Conservation (phyloP, 1,140 invertebrate genomes). For the Drosophila aff. region DNA sequence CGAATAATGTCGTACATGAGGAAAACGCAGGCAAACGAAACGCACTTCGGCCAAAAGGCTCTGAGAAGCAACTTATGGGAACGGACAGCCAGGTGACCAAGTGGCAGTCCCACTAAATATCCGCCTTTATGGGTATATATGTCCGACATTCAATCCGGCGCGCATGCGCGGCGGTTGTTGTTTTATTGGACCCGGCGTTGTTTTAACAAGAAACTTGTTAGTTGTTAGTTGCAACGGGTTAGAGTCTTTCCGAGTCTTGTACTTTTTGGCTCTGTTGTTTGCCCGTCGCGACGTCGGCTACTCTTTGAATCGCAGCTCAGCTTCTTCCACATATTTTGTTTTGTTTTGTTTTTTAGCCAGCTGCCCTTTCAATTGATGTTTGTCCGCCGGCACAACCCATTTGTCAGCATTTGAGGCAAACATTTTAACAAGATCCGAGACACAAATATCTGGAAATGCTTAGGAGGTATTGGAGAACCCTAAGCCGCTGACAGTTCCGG, state of each 20-base stretch:
- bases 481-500: constrained; percentile 61
- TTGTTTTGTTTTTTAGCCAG: constrained; percentile 53
- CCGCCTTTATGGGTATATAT: not conserved
- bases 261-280: constrained; percentile 52
- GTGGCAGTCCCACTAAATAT: constrained; percentile 33
- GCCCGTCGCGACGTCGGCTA: constrained; percentile 66
- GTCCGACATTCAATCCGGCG: constrained; percentile 50
- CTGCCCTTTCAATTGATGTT: constrained; percentile 70
- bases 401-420: constrained; percentile 76
- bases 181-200: constrained; percentile 73
- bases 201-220: constrained; percentile 83
- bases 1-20: constrained; percentile 32
- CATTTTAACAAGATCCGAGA: constrained; percentile 60
- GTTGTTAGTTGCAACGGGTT: constrained; percentile 83
- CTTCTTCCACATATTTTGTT: constrained; percentile 21
- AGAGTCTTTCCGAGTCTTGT: constrained; percentile 43
- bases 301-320: constrained; percentile 50
- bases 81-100: constrained; percentile 54
- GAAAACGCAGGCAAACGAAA: constrained; percentile 39
- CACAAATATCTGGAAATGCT: constrained; percentile 26
- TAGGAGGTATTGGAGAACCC: not conserved
- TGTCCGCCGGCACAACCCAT: constrained; percentile 57
- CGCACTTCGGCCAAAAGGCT: constrained; percentile 54
- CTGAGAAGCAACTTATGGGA: constrained; percentile 69
- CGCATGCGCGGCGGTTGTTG: constrained; percentile 72